Conservation (phyloP, 2,113 vertebrate genomes). For the Atractosteus spatula region DNA sequence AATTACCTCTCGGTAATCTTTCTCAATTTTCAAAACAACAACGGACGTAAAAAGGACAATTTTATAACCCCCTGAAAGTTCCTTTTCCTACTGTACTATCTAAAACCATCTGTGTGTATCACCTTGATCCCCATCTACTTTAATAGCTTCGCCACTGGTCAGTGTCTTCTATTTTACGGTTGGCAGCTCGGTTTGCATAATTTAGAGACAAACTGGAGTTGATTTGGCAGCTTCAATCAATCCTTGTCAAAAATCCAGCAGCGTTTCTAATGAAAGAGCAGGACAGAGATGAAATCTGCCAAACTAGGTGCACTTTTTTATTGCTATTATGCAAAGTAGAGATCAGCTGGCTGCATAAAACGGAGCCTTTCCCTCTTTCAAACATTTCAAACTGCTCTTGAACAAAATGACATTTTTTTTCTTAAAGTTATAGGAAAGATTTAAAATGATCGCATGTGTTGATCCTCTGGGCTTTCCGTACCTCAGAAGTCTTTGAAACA, state of each 20-base stretch:
- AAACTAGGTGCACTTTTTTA: slow-evolving; percentile 3
- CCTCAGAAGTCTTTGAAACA: too few relatives aligned
- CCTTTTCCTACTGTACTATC: not conserved
- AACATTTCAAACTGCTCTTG: not conserved
- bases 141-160: slow-evolving; percentile 4
- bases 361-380: slow-evolving; percentile 1
- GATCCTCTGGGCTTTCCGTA: too few relatives aligned
- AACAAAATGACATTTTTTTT: not conserved
- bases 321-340: slow-evolving; percentile 11
- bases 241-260: slow-evolving; percentile 8
- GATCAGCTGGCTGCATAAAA: slow-evolving; percentile 7
- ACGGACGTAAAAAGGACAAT: not conserved
- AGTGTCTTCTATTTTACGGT: slow-evolving; percentile 6
- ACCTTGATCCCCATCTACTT: slow-evolving; percentile 1
- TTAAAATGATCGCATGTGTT: too few relatives aligned
- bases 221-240: slow-evolving; percentile 8
- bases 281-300: slow-evolving; percentile 1
- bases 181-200: slow-evolving; percentile 16
- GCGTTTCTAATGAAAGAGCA: slow-evolving; percentile 7
- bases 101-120: slow-evolving; percentile 2
- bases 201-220: not conserved
- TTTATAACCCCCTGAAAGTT: not conserved
- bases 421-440: not conserved
- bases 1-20: not conserved
- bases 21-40: slow-evolving; percentile 5